These are phyloP conservation scores for Protophormia terraenovae DNA, from an alignment of 2,888 invertebrate species.

Conservation along the genomic window DNA sequence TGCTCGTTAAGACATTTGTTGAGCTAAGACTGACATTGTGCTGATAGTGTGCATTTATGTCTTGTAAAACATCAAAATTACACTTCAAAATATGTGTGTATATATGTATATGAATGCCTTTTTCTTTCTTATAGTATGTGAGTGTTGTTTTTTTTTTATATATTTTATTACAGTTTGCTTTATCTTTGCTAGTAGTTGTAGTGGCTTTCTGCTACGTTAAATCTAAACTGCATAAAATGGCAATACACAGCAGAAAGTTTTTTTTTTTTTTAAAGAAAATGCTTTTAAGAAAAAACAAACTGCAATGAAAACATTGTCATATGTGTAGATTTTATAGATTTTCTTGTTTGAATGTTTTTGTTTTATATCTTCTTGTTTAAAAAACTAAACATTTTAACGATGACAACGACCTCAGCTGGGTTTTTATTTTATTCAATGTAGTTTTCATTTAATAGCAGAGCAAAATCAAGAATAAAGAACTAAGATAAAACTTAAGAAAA, in stretches of 20 bases:
- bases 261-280: not conserved
- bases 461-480: not conserved
- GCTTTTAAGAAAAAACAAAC: conserved; percentile 58
- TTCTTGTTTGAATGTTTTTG: not conserved
- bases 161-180: no score
- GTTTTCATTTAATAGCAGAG: not conserved
- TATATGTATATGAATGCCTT: not conserved
- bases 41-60: conserved; percentile 66
- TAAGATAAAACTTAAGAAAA: not conserved
- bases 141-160: not conserved
- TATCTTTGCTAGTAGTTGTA: conserved; percentile 33
- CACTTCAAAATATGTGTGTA: conserved; percentile 29
- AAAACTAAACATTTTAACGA: conserved; percentile 47
- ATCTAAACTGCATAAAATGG: conserved; percentile 49
- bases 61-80: conserved; percentile 65
- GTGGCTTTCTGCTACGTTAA: conserved; percentile 52
- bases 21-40: conserved; percentile 62
- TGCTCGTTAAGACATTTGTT: conserved; percentile 51
- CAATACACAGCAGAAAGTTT: conserved; percentile 1
- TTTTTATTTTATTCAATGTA: not conserved
- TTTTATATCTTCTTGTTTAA: not conserved
- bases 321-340: conserved; percentile 33
- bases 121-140: not conserved
- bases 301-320: conserved; percentile 70
- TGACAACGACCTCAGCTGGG: conserved; percentile 64